Percentiles rank a stretch among this genome's conserved stretches.
Conservation (phyloP, 2,797 vertebrate genomes). For the Threskiornis aethiopicus region DNA sequence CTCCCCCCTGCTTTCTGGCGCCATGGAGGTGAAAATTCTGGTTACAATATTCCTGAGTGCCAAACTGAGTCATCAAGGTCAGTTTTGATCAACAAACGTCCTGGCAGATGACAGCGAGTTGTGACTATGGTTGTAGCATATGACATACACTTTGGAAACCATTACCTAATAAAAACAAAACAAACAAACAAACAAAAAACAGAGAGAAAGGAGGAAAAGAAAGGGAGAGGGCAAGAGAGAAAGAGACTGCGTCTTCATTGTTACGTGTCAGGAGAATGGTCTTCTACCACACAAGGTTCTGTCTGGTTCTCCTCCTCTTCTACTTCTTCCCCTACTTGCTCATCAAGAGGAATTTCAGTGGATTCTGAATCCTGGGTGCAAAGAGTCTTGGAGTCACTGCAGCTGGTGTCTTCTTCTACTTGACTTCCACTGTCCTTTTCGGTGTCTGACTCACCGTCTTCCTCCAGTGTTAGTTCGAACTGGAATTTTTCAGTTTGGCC, state of each 20-base stretch:
- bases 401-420: constrained; percentile 94
- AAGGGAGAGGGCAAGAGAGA: background rate
- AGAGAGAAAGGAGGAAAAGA: background rate
- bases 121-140: constrained; percentile 81
- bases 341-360: constrained; percentile 94
- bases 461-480: constrained; percentile 96
- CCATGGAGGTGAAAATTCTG: constrained; percentile 77
- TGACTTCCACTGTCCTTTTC: constrained; percentile 98
- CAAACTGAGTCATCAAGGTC: constrained; percentile 88
- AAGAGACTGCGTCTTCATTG: constrained; percentile 74
- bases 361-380: constrained; percentile 98
- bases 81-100: constrained; percentile 81
- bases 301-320: constrained; percentile 79
- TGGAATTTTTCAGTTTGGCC: constrained; percentile 96
- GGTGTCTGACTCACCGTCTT: constrained; percentile 95
- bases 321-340: constrained; percentile 90
- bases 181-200: background rate
- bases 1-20: constrained; percentile 52
- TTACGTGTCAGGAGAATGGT: constrained; percentile 86
- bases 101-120: constrained; percentile 80
- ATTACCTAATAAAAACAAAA: constrained; percentile 50
- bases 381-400: constrained; percentile 98
- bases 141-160: constrained; percentile 87
- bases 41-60: constrained; percentile 97
- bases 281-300: constrained; percentile 79